A percentile compares a stretch with the other conserved stretches of the same genome.
Evolutionary conservation across 23 tunicate species (phyloP).

Genomic region (Diplosoma virens): DNA sequence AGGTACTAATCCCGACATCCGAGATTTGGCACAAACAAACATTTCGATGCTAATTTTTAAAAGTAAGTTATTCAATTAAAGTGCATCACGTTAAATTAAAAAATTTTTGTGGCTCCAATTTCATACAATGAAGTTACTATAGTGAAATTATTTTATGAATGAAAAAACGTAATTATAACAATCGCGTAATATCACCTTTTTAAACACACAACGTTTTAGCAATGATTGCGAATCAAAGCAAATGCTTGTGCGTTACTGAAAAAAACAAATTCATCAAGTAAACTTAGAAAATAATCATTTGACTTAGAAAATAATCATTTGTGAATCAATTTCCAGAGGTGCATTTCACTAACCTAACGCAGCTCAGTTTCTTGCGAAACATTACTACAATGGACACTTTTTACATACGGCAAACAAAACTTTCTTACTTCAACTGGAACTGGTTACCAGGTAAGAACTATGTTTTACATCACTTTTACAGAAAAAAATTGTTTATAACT

Average conservation of each 20-base stretch:
- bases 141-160: too few relatives aligned
- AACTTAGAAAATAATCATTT: not conserved
- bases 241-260: not conserved
- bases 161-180: too few relatives aligned
- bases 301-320: not conserved
- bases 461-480: not conserved
- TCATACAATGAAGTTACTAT: too few relatives aligned
- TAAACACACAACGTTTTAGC: too few relatives aligned
- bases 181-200: too few relatives aligned
- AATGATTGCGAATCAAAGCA: too few relatives aligned
- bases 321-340: not conserved
- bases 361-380: not conserved
- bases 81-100: too few relatives aligned
- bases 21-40: too few relatives aligned
- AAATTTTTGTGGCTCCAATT: too few relatives aligned
- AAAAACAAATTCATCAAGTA: not conserved
- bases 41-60: too few relatives aligned
- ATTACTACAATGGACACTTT: not conserved
- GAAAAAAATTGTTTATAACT: not conserved
- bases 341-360: not conserved
- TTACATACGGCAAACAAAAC: not conserved
- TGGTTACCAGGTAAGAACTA: slow-evolving; percentile 32
- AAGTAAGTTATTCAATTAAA: too few relatives aligned
- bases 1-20: too few relatives aligned
- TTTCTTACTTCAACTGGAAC: slow-evolving; percentile 28